Evolutionary conservation across 2,797 vertebrate genomes (phyloP).

Genomic region (Choloepus didactylus): DNA sequence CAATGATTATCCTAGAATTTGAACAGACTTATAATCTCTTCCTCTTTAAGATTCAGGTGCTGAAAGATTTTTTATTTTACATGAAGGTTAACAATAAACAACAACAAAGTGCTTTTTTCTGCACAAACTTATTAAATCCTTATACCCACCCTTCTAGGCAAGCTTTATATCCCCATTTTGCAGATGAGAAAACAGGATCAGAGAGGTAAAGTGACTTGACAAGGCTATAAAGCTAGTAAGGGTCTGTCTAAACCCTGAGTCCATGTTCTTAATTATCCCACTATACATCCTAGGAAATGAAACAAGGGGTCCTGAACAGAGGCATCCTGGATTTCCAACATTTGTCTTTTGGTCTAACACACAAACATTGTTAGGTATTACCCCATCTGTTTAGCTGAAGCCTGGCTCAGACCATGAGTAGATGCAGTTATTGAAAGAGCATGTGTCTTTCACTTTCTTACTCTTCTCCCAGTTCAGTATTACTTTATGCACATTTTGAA

Average conservation of each 20-base stretch:
- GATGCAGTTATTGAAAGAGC: constrained; percentile 35
- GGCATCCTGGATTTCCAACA: not conserved
- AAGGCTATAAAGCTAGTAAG: not conserved
- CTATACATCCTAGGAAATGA: constrained; percentile 22
- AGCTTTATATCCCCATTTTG: not conserved
- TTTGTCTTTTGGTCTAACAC: not conserved
- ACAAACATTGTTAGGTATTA: not conserved
- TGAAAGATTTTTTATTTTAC: constrained; percentile 47
- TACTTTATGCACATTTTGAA: constrained; percentile 57
- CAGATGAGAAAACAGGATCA: constrained; percentile 31
- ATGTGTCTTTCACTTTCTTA: not conserved
- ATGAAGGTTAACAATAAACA: constrained; percentile 31
- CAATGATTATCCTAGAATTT: constrained; percentile 51
- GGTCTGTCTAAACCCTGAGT: not conserved
- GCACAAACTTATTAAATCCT: constrained; percentile 28
- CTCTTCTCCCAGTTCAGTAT: not conserved
- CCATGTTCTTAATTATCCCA: not conserved
- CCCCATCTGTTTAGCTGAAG: not conserved
- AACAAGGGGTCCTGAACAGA: not conserved
- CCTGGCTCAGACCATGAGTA: not conserved
- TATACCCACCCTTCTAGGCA: not conserved
- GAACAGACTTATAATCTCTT: constrained; percentile 40
- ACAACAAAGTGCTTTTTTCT: constrained; percentile 25
- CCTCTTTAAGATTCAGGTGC: not conserved
- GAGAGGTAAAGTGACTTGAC: not conserved